Evolutionary conservation across 64 coral and sea anemone genomes (phyloP), one percentile per base, ranked within the genome.

Genomic region (Porites australiensis): DNA sequence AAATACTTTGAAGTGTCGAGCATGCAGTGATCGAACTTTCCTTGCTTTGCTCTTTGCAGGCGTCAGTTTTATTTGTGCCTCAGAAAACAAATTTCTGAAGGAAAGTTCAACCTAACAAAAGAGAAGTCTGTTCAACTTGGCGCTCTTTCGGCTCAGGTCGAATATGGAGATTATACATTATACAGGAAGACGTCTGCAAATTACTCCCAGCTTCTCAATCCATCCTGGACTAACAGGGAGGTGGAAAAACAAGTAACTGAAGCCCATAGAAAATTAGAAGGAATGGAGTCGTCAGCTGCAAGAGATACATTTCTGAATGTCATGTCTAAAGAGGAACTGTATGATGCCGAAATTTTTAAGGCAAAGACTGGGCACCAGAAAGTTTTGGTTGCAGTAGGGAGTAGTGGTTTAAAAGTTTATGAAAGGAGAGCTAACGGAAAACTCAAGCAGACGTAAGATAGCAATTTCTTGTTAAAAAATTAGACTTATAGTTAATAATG

Each of bases 271-370:
- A 83, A 77, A 58, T 71, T 99, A 6, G 67, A 73, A 94, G 98
- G 98, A 11, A 96, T 82, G 43, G 46, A 77, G 53, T 79, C 88
- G 46, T 86, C 79, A 49, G 61, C 68, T 72, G 98, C 98, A 68
- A 88, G 85, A 64, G 72, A 95, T 76, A 52, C 85, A 45, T 99
- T 99, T 89, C 74, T 99, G 6, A 91, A 88, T 64, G 86, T 96
- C 21, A 86, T 99, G 77, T 79, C 94, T 13, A 93, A 96, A 64
- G 92, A 93, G 10, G 98, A 99, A 44, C 70, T 99, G 72, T 99
- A 94, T 73, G 94, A 96, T 91, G 83, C 93, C 76, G 98, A 99
- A 72, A 92, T 72, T 67, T 99, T 96, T 71, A 99, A 99, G 82
- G 98, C 94, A 5, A 99, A 96, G 77, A 78, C 94, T 74, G 62